Evolutionary conservation across 1,140 invertebrate species (phyloP), one percentile per base, ranked within the genome.

Genomic region (Tetramorium parvispinum): DNA sequence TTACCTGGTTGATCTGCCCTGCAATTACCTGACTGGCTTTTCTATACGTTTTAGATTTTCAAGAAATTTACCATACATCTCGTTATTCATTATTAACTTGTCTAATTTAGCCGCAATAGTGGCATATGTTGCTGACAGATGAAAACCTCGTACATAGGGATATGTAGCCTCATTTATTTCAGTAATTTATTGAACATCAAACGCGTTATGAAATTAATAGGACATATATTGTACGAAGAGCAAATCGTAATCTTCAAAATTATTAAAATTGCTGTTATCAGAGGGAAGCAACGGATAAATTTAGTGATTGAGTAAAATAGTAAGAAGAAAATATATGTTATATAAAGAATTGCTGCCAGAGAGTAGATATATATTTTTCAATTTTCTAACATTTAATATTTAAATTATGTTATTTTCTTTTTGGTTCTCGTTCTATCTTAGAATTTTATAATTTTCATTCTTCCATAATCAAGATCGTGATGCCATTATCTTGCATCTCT

Each of bases 401-500:
- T 40, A 53, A 37, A 40, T 46, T 53, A 51, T 53, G 8, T 51
- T 16, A 75, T 37, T 8, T 21, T 18, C 5, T 6, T 13, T 24
- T 18, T 49, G 18, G 3, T 46, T 27, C 11, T 57, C 13, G 32
- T 4, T 77, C 40, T 18, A 53, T 40, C 27, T 21, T 63, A 18
- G 16, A 70, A 53, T 37, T 53, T 68, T 40, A 40, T 40, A 66
- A 79, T 43, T 55, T 24, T 53, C 3, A 11, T 81, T 70, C 16
- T 55, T 40, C 2, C 21, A 18, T 53, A 70, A 53, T 53, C 46
- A 40, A 81, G 63, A 79, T 68, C 61, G 63, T 78, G 32, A 24
- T 40, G 24, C n/a, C 10, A 27, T 70, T 81, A 81, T 55, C 46
- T 46, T 65, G 37, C 11, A 78, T 46, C 76, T 78, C 59, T 65